Evolutionary conservation across 2,113 vertebrate species (phyloP).

Genomic region (Paramisgurnus dabryanus): DNA sequence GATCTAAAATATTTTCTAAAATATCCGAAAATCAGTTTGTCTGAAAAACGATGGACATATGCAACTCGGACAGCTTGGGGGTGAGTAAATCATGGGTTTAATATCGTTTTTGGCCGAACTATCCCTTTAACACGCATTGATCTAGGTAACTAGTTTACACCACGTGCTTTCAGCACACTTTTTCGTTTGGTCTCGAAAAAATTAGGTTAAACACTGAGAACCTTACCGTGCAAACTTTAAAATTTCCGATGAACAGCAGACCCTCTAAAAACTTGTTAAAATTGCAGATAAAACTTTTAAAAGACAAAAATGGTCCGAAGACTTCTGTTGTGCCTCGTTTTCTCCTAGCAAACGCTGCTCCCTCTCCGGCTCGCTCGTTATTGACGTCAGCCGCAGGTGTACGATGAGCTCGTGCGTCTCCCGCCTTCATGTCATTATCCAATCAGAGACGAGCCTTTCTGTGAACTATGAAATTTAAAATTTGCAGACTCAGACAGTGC

Average conservation of each 20-base stretch:
- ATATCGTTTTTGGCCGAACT: too few species aligned
- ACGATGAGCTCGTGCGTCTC: neutral
- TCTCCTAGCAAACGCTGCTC: too few species aligned
- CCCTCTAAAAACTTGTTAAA: neutral
- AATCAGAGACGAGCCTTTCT: neutral
- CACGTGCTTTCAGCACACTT: conserved; percentile 30
- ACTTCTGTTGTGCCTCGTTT: neutral
- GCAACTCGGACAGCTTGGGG: too few species aligned
- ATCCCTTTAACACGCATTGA: conserved; percentile 6
- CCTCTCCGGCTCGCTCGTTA: neutral
- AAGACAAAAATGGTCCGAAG: neutral
- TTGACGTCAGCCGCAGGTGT: neutral
- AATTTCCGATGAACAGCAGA: neutral
- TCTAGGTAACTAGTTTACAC: conserved; percentile 18
- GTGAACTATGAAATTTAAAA: neutral
- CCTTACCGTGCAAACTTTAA: neutral
- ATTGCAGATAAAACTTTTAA: neutral
- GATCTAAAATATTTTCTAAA: too few species aligned
- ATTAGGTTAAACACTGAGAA: neutral
- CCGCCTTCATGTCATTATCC: neutral
- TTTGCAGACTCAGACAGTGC: neutral
- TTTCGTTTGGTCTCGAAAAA: too few species aligned
- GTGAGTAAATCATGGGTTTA: too few species aligned
- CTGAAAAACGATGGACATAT: too few species aligned
- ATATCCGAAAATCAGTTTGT: too few species aligned